Evolutionary conservation across 1,140 invertebrate genomes (phyloP).

Genomic region (Asobara japonica): DNA sequence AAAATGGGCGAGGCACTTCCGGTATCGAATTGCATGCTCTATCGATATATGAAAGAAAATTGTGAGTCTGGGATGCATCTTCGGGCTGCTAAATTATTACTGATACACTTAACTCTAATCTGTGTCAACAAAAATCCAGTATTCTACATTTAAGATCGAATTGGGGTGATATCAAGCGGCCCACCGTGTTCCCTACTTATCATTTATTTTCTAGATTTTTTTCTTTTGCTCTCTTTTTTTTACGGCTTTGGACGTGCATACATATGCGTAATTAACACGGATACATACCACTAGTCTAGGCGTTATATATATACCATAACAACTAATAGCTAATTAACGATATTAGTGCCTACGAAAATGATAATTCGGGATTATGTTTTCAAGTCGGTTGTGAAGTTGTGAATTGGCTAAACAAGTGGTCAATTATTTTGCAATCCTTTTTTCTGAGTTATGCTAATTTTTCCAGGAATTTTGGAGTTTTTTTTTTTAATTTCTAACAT

Average conservation of each 20-base stretch:
- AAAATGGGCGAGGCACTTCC: too few species aligned
- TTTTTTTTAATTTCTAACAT: background rate
- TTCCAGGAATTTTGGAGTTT: too few species aligned
- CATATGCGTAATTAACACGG: slow-evolving; percentile 29
- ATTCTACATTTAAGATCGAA: background rate
- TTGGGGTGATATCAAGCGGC: background rate
- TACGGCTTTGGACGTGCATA: slow-evolving; percentile 24
- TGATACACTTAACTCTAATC: too few species aligned
- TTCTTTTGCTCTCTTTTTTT: background rate
- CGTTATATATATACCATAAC: slow-evolving; percentile 27
- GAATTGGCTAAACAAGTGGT: background rate
- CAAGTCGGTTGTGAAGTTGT: background rate
- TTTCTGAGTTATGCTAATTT: too few species aligned
- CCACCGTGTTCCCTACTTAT: slow-evolving; percentile 2
- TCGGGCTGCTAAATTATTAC: too few species aligned
- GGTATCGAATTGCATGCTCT: too few species aligned
- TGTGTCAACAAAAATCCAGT: too few species aligned
- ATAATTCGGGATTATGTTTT: background rate
- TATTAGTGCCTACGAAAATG: slow-evolving; percentile 31
- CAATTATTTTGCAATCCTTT: background rate
- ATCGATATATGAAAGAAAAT: too few species aligned
- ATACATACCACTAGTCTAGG: slow-evolving; percentile 32
- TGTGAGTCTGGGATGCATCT: too few species aligned
- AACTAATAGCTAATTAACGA: slow-evolving; percentile 24
- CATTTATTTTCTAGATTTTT: background rate